Evolutionary conservation across 2,113 vertebrate species (phyloP), one percentile per base, ranked within the genome.

Genomic region (Malurus melanocephalus): DNA sequence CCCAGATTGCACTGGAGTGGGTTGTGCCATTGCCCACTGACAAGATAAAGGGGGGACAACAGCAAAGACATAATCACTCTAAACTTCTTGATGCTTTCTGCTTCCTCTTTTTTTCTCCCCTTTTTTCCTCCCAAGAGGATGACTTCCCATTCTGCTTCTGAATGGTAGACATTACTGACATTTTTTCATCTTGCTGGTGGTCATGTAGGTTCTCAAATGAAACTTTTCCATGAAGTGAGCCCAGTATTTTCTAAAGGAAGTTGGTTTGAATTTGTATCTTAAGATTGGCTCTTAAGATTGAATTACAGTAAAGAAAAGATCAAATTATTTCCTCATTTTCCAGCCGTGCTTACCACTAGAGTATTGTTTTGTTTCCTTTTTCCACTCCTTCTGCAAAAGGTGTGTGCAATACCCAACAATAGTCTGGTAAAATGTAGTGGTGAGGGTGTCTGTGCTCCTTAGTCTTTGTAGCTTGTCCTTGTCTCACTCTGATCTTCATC

Each of bases 111-210:
- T 81, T 51, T 79, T 30, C 10, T 43, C 13, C 17, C 6, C 4
- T 3, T n/a, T 40, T 86, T 33, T 71, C 18, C 16, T 80, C 38
- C 33, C 3, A 1, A 10, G 30, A 49, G 23, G 13, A 42, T 57
- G 23, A 24, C 68, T 88, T 45, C 26, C 33, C 20, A 8, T 80
- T 89, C 26, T 35, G 5, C 35, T 76, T 79, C 71, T 82, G 40
- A 49, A 0, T 60, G 8, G 20, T 60, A 72, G 5, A 38, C 1
- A 0, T 77, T 77, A n/a, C 13, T 49, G 60, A 22, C 38, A 38
- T 43, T 86, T 42, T 80, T 77, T 46, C 7, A 5, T 60, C 24
- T 80, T 5, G 0, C 43, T 69, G 22, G 18, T 65, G 42, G 30
- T 8, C 10, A 13, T 2, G 1, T 49, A 45, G 10, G 24, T 84